Evolutionary conservation across 1,140 invertebrate genomes (phyloP).

Genomic region (Thaumatotibia leucotreta): DNA sequence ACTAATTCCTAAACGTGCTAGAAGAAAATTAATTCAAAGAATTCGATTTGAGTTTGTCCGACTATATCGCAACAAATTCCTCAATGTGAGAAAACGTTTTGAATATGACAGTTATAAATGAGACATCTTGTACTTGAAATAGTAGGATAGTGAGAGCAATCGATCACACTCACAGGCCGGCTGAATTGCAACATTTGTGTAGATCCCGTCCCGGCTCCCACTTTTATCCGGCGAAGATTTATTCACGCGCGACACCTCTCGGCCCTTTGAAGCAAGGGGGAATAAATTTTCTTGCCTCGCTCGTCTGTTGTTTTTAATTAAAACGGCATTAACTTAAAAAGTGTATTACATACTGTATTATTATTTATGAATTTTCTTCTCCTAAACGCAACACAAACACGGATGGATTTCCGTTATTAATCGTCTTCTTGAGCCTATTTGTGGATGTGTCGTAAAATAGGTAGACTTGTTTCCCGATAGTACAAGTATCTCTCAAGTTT

Average conservation of each 20-base stretch:
- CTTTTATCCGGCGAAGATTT: slow-evolving; percentile 58
- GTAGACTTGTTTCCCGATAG: not conserved
- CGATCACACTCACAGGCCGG: slow-evolving; percentile 51
- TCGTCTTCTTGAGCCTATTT: not conserved
- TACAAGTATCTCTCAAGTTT: slow-evolving; percentile 5
- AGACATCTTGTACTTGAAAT: slow-evolving; percentile 58
- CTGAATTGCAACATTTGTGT: slow-evolving; percentile 62
- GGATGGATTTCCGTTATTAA: not conserved
- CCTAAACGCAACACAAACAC: not conserved
- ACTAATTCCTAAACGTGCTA: slow-evolving; percentile 16
- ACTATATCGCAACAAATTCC: slow-evolving; percentile 38
- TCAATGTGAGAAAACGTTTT: slow-evolving; percentile 38
- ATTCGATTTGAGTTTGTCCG: slow-evolving; percentile 12
- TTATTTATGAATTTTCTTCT: slow-evolving; percentile 16
- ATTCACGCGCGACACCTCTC: slow-evolving; percentile 51
- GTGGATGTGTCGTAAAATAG: not conserved
- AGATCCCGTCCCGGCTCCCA: slow-evolving; percentile 44
- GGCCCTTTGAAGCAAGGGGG: slow-evolving; percentile 65
- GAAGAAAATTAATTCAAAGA: no score
- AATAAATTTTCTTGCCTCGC: slow-evolving; percentile 56
- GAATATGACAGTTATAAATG: slow-evolving; percentile 57
- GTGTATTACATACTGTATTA: no score
- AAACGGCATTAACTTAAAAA: slow-evolving; percentile 50
- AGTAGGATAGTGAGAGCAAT: slow-evolving; percentile 49
- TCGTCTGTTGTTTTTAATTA: slow-evolving; percentile 61